These are phyloP conservation scores for Drosophila kurseongensis DNA, from an alignment of 1,140 invertebrate genomes.

Conservation along the genomic window DNA sequence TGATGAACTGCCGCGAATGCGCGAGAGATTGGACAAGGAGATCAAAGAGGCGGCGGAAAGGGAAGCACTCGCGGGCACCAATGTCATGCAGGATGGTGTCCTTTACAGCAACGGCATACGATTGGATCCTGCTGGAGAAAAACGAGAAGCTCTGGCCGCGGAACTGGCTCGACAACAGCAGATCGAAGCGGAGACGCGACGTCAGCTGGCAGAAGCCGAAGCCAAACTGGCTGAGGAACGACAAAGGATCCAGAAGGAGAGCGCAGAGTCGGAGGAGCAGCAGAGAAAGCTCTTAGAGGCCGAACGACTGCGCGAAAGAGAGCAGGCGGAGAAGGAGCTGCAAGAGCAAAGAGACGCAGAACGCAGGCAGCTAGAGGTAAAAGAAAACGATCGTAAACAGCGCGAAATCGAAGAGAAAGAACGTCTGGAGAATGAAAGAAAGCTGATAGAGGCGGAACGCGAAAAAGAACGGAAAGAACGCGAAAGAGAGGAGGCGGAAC, in stretches of 20 bases:
- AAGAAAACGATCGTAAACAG: constrained; percentile 15
- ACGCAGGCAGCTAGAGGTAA: constrained; percentile 23
- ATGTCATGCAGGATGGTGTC: constrained; percentile 79
- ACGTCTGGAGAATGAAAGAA: constrained; percentile 34
- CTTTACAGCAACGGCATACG: constrained; percentile 76
- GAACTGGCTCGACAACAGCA: constrained; percentile 66
- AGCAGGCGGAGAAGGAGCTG: constrained; percentile 17
- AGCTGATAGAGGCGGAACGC: constrained; percentile 38
- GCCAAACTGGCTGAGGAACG: constrained; percentile 33
- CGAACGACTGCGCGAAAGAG: constrained; percentile 24
- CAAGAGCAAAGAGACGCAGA: constrained; percentile 7
- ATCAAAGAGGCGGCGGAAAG: constrained; percentile 47
- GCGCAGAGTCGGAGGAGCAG: constrained; percentile 35
- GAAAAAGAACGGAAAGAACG: constrained; percentile 23
- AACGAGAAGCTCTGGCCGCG: constrained; percentile 52
- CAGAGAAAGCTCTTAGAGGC: constrained; percentile 22
- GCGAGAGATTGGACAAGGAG: constrained; percentile 60
- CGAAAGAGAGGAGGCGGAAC: too few species aligned
- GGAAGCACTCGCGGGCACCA: constrained; percentile 51
- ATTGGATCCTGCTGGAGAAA: constrained; percentile 55
- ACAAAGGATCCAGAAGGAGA: constrained; percentile 23
- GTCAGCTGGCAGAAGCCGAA: constrained; percentile 71
- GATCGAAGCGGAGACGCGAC: constrained; percentile 70
- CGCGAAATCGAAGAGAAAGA: constrained; percentile 5
- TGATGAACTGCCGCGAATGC: constrained; percentile 56